A percentile compares a stretch with the other conserved stretches of the same genome.
These are phyloP conservation scores for Mycetomoellerius zeteki DNA, from an alignment of 1,140 invertebrate species.

Conservation along the genomic window DNA sequence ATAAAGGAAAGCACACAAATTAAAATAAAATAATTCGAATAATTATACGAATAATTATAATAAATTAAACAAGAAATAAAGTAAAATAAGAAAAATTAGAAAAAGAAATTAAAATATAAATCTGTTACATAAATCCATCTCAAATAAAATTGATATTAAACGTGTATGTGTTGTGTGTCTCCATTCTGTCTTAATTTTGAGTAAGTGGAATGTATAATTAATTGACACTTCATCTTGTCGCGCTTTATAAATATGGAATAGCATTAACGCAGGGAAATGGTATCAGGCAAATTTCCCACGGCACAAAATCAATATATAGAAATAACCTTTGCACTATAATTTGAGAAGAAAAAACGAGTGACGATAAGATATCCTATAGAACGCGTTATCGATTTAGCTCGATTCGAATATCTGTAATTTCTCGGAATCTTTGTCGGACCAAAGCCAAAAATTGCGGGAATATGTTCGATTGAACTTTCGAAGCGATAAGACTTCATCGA, in stretches of 20 bases:
- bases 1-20: too few relatives aligned
- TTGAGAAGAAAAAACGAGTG: background rate
- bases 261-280: background rate
- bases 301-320: constrained; percentile 5
- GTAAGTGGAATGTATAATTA: background rate
- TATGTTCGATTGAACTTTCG: background rate
- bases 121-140: background rate
- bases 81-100: background rate
- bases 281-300: constrained; percentile 10
- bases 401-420: constrained; percentile 16
- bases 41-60: background rate
- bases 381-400: constrained; percentile 35
- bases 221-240: background rate
- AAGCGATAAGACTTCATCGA: constrained; percentile 15
- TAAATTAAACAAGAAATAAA: background rate
- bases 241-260: background rate
- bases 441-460: background rate
- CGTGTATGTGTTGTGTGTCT: background rate
- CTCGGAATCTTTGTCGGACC: constrained; percentile 7
- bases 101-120: background rate
- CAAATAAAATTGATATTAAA: background rate
- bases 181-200: background rate
- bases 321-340: constrained; percentile 20
- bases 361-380: constrained; percentile 31
- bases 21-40: constrained; percentile 6